phyloP scores from a whole-genome alignment of 2,888 invertebrate genomes.

The Cheiracanthium punctorium region DNA sequence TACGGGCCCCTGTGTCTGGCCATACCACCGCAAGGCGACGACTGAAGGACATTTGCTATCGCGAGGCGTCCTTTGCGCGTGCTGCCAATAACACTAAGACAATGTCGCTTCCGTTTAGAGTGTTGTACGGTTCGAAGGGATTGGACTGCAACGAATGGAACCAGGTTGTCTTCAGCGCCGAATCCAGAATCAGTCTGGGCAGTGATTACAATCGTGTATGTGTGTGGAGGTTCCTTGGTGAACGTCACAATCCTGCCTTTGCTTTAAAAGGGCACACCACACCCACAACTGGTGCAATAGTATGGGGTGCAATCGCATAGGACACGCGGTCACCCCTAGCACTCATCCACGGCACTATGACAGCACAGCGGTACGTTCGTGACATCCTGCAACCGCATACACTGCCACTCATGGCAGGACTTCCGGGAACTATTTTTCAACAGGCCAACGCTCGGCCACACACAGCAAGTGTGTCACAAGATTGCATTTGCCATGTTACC shows the following conservation, averaged over 20 bases:
- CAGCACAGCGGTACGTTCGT: no score
- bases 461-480: conserved; percentile 6
- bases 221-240: no score
- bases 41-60: conserved; percentile 3
- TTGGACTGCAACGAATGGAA: conserved; percentile 25
- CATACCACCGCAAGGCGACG: background rate
- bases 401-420: no score
- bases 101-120: background rate
- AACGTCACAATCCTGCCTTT: background rate
- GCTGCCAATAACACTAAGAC: background rate
- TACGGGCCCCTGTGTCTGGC: background rate
- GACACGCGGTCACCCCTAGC: background rate
- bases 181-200: conserved; percentile 3
- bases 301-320: conserved; percentile 9
- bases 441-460: background rate
- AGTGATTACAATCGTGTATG: background rate
- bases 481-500: background rate
- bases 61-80: background rate
- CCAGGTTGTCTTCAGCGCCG: no score
- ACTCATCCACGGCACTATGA: conserved; percentile 1
- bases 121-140: background rate
- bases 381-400: no score
- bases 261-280: background rate
- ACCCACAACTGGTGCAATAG: background rate
- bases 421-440: background rate